Percentiles rank a stretch among this genome's conserved stretches.
Conservation (phyloP, 2,888 invertebrate species). For the Agrochola macilenta region DNA sequence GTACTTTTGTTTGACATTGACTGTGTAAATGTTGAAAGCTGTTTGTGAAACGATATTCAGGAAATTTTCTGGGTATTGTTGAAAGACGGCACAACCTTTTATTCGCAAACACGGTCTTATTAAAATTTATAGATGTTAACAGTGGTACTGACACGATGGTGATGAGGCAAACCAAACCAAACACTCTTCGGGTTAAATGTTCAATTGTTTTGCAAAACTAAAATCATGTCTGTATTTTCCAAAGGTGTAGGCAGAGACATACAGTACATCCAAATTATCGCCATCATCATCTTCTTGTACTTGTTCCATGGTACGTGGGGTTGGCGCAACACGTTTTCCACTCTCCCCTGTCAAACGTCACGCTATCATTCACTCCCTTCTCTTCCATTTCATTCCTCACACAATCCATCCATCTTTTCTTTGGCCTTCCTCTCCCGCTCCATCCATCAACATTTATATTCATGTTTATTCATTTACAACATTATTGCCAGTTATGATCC, state of each 20-base stretch:
- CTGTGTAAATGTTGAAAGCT: slow-evolving; percentile 46
- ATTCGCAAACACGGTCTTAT: slow-evolving; percentile 27
- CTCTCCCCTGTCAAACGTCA: no score
- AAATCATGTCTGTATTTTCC: no score
- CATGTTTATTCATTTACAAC: no score
- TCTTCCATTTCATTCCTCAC: no score
- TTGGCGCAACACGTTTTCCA: no score
- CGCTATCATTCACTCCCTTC: no score
- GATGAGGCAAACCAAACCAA: neutral
- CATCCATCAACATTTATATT: no score
- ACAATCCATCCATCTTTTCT: no score
- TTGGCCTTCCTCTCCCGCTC: no score
- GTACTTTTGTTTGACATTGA: slow-evolving; percentile 47
- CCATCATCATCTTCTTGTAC: no score
- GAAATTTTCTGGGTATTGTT: slow-evolving; percentile 21
- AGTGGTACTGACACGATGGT: neutral
- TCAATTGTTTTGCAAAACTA: neutral
- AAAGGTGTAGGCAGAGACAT: neutral
- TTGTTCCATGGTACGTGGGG: no score
- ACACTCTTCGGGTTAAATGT: neutral
- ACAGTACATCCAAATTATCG: neutral
- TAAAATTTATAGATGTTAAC: slow-evolving; percentile 17
- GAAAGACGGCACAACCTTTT: slow-evolving; percentile 19
- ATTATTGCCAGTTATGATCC: neutral
- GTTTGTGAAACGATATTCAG: slow-evolving; percentile 42